phyloP scores from a whole-genome alignment of 2,113 vertebrate species.

The Calyptommatus sinebrachiatus region DNA sequence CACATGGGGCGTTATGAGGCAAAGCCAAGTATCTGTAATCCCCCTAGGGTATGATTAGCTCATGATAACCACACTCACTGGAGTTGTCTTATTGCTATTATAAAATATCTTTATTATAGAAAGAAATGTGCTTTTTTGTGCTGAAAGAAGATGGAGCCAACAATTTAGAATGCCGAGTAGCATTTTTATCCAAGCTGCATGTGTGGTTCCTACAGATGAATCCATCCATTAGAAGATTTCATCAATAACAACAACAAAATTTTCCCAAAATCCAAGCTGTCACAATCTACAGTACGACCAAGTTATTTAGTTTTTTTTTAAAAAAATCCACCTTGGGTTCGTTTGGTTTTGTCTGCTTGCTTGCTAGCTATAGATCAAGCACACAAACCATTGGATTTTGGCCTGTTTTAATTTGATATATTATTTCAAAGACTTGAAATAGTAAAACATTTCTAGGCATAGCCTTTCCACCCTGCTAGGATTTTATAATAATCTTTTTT shows the following conservation, averaged over 20 bases:
- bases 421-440: not conserved
- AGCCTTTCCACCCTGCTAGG: too few species aligned
- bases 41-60: slow-evolving; percentile 81
- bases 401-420: not conserved
- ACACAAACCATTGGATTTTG: not conserved
- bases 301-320: slow-evolving; percentile 73
- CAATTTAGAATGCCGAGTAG: slow-evolving; percentile 77
- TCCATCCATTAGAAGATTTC: slow-evolving; percentile 77
- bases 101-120: slow-evolving; percentile 85
- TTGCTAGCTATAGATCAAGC: slow-evolving; percentile 48
- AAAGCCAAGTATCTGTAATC: slow-evolving; percentile 77
- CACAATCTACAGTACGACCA: slow-evolving; percentile 74
- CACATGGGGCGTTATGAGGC: slow-evolving; percentile 79
- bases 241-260: slow-evolving; percentile 67
- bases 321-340: slow-evolving; percentile 64
- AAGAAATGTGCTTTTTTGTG: slow-evolving; percentile 80
- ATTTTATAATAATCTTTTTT: too few species aligned
- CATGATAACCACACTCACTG: slow-evolving; percentile 77
- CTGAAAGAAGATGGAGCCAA: slow-evolving; percentile 74
- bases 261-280: slow-evolving; percentile 75
- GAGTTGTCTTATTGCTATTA: slow-evolving; percentile 84
- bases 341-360: slow-evolving; percentile 51
- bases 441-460: too few species aligned
- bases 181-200: slow-evolving; percentile 76
- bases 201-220: slow-evolving; percentile 80